These are phyloP conservation scores for Drosophila gunungcola DNA, from an alignment of 1,140 invertebrate genomes.

Conservation along the genomic window DNA sequence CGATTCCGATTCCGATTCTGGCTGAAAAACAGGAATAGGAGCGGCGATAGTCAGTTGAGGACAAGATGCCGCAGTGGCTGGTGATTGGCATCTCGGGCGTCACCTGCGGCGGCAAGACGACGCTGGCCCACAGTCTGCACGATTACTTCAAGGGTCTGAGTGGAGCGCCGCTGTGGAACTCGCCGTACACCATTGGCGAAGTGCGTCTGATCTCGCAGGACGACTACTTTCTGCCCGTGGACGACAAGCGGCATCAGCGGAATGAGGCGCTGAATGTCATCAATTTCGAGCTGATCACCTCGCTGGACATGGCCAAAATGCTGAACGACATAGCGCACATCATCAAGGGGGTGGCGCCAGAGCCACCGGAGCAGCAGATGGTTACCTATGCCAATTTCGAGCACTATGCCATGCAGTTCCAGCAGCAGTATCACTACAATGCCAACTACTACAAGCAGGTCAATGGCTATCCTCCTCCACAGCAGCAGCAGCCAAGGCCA, in stretches of 20 bases:
- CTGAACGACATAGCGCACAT: conserved; percentile 72
- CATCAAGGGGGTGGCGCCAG: conserved; percentile 55
- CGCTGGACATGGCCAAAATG: conserved; percentile 92
- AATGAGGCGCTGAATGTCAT: conserved; percentile 89
- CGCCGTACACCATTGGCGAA: conserved; percentile 84
- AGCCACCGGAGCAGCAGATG: conserved; percentile 39
- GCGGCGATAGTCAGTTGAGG: conserved; percentile 39
- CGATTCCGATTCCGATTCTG: conserved; percentile 8
- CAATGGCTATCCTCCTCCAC: conserved; percentile 35
- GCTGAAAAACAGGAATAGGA: conserved; percentile 17
- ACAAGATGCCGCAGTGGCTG: conserved; percentile 86
- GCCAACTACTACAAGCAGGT: conserved; percentile 43
- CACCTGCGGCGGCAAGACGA: conserved; percentile 93
- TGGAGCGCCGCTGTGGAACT: conserved; percentile 67
- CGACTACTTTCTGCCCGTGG: conserved; percentile 89
- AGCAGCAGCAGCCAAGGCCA: conserved; percentile 37
- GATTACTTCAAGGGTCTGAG: conserved; percentile 84
- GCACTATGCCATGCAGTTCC: conserved; percentile 70
- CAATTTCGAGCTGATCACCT: conserved; percentile 91
- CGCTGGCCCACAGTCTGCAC: conserved; percentile 87
- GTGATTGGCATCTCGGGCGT: conserved; percentile 91
- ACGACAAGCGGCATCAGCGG: conserved; percentile 88
- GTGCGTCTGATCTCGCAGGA: conserved; percentile 90
- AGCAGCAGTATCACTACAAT: conserved; percentile 68
- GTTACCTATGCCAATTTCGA: conserved; percentile 67